Percentiles rank a stretch among this genome's conserved stretches.
Conservation (phyloP, 2,797 vertebrate genomes). For the Sternotherus odoratus region DNA sequence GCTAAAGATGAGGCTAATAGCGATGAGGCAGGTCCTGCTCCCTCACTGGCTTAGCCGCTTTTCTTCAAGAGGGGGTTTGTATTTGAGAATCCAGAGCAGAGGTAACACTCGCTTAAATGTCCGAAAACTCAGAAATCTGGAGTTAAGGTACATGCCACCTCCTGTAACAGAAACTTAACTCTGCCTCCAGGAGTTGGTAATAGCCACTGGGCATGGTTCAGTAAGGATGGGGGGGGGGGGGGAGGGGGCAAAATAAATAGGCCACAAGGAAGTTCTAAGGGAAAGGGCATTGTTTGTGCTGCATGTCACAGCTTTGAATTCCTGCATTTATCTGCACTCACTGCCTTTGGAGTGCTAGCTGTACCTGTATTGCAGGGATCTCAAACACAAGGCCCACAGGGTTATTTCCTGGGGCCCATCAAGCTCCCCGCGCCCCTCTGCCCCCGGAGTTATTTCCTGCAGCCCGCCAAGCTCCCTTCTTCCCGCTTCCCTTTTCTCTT, state of each 20-base stretch:
- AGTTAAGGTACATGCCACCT: too few species aligned
- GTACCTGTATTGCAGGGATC: not conserved
- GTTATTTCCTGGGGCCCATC: too few species aligned
- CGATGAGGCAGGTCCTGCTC: not conserved
- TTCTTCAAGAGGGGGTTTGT: not conserved
- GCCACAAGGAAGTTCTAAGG: not conserved
- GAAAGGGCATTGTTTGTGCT: not conserved
- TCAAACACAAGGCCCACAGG: too few species aligned
- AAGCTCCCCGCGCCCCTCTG: too few species aligned
- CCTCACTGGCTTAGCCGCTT: not conserved
- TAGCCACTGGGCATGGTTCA: not conserved
- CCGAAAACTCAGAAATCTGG: too few species aligned
- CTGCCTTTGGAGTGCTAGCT: not conserved
- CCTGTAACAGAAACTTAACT: not conserved
- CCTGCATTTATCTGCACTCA: not conserved
- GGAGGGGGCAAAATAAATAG: not conserved
- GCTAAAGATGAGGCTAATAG: not conserved
- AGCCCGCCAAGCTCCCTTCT: too few species aligned
- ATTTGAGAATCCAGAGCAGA: not conserved
- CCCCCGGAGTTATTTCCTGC: too few species aligned
- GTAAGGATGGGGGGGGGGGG: not conserved
- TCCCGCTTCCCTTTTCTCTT: too few species aligned
- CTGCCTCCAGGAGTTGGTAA: not conserved
- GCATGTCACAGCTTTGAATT: not conserved
- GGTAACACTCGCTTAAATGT: too few species aligned